Base-by-base conservation (phyloP, 2,797 vertebrate genomes). In the Poeciliopsis gracilis region DNA sequence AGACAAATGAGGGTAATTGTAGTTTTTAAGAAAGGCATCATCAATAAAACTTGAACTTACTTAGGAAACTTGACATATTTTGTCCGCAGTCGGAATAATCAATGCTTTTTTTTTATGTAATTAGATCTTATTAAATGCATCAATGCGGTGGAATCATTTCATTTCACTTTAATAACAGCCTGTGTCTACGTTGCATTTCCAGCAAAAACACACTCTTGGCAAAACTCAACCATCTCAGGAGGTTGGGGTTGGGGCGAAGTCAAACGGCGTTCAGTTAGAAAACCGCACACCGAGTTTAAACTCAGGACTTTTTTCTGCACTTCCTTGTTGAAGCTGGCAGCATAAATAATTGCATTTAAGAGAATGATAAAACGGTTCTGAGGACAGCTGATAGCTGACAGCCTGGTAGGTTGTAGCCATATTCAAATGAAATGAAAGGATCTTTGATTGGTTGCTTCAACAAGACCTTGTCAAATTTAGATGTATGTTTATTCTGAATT, bases 401-500 rank as follows among this genome's bases (percentile, higher is more conserved):
- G 30, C 73, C 4, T 7, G 2, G 11, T 28, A 28, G 25, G 25
- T 8, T 70, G 25, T 45, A 28, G n/a, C 25, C 3, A 16, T 3
- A n/a, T 69, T 46, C 7, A 16, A 28, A 18, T 70, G 25, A 41
- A 43, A 45, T 25, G 7, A 28, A 16, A n/a, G 41, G 18, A 38
- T 23, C 33, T 43, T 70, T 70, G 66, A 23, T 69, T 13, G 12
- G 28, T 51, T 38, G 23, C 69, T 74, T 72, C 23, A 51, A 53
- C 25, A 13, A 76, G 10, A 49, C 77, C 72, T 77, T 7, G 78
- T 33, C 77, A 4, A 76, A 75, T 38, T 69, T 25, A 80, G 3
- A 77, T 46, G 13, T 18, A 2, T 49, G 43, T 69, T 79, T 82
- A 25, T 73, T 33, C 13, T 63, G 15, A 49, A 66, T n/a, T 55